Evolutionary conservation across 2,113 vertebrate species (phyloP), one percentile per base, ranked within the genome.

Genomic region (Gopherus evgoodei): DNA sequence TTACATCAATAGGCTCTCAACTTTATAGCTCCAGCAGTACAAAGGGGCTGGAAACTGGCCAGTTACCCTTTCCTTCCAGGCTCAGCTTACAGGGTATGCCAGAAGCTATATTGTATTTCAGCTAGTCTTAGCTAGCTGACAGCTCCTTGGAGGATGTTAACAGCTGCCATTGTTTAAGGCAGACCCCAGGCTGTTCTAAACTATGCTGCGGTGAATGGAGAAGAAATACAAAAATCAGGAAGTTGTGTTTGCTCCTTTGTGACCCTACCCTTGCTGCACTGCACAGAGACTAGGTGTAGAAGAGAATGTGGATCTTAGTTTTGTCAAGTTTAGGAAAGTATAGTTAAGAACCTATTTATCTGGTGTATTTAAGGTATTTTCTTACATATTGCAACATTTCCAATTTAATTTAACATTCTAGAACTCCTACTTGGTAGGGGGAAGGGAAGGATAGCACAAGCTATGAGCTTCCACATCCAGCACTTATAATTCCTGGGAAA

Each of bases 161-260:
- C 10, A 80, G 57, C 8, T 83, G 35, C 4, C 76, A 76, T 81
- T 84, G 49, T 17, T 62, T 59, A 38, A 83, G 82, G 31, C 4
- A 69, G 59, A 90, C 2, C n/a, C 65, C n/a, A 38, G n/a, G 65
- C 17, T 90, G 88, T 81, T 76, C 56, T 65, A 90, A 83, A 6
- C 29, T 72, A 8, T 79, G 53, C 5, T 0, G 0, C 42, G 12
- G 49, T 2, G 87, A 10, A 54, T 21, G 89, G 56, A 91, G 27
- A 8, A 83, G 12, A 29, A 59, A 11, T 1, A 81, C 13, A 72
- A 69, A 35, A n/a, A n/a, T 69, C 62, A 38, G n/a, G 65, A 72
- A 72, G 65, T 38, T 72, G 65, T 5, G 35, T 17, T 69, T 69
- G 16, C 31, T 69, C 35, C 31, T 35, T 69, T 69, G 59, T n/a